A percentile compares a stretch with the other conserved stretches of the same genome.
Conservation (phyloP, 2,888 invertebrate species). For the Leuctra nigra region DNA sequence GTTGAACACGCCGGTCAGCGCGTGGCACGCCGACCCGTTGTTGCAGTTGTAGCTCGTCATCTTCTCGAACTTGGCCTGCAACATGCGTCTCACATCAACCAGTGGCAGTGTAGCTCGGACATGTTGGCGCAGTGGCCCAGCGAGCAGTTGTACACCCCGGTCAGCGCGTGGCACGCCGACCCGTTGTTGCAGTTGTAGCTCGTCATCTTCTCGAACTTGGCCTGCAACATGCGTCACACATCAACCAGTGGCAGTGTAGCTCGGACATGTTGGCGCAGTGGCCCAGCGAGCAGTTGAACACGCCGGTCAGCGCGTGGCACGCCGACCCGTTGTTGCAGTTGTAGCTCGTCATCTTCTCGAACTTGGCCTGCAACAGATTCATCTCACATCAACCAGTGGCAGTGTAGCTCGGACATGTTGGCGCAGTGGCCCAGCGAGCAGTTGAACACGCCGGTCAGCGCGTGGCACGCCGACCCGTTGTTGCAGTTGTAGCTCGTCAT, state of each 20-base stretch:
- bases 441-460: slow-evolving; percentile 62
- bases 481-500: slow-evolving; percentile 61
- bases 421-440: slow-evolving; percentile 64
- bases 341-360: slow-evolving; percentile 47
- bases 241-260: too few relatives aligned
- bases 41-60: slow-evolving; percentile 61
- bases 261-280: slow-evolving; percentile 63
- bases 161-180: slow-evolving; percentile 57
- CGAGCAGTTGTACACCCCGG: slow-evolving; percentile 66
- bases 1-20: slow-evolving; percentile 62
- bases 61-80: too few relatives aligned
- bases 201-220: too few relatives aligned
- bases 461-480: slow-evolving; percentile 61
- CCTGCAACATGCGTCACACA: too few relatives aligned
- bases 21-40: slow-evolving; percentile 61
- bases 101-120: slow-evolving; percentile 56
- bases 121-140: slow-evolving; percentile 63
- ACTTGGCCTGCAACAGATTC: slow-evolving; percentile 37
- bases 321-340: slow-evolving; percentile 68
- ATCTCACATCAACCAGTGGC: not conserved
- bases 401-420: slow-evolving; percentile 57
- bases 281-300: slow-evolving; percentile 66
- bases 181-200: slow-evolving; percentile 67
- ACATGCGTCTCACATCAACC: too few relatives aligned
- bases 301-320: slow-evolving; percentile 58